phyloP scores from a whole-genome alignment of 2,113 vertebrate species.

The Semnornis frantzii region DNA sequence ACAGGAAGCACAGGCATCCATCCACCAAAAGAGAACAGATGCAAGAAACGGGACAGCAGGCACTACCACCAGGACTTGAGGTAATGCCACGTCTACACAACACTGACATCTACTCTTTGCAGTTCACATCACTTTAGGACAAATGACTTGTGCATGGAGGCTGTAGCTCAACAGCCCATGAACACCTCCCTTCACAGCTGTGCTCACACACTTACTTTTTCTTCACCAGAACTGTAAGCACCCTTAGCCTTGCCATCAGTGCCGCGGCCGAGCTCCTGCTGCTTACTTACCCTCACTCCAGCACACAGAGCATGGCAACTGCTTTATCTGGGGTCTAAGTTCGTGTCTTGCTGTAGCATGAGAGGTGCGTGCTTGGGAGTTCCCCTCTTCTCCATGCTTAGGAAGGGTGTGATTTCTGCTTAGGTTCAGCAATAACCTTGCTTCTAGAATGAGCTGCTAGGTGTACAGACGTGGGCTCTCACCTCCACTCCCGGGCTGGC shows the following conservation, averaged over 20 bases:
- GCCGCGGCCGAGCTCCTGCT: neutral
- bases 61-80: neutral
- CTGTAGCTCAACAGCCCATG: neutral
- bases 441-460: neutral
- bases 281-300: neutral
- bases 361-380: neutral
- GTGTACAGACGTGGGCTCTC: neutral
- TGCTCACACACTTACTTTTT: neutral
- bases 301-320: fast-evolving
- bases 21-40: neutral
- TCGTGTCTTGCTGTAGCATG: neutral
- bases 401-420: neutral
- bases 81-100: neutral
- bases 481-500: neutral
- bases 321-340: neutral
- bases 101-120: neutral
- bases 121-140: neutral
- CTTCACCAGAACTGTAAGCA: neutral
- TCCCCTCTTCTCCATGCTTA: neutral
- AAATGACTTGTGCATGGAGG: neutral
- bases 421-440: neutral
- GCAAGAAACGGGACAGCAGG: neutral
- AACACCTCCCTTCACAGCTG: neutral
- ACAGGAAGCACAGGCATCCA: neutral
- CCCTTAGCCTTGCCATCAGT: neutral